Base-by-base conservation (phyloP, 2,797 vertebrate species). In the Tamandua tetradactyla region DNA sequence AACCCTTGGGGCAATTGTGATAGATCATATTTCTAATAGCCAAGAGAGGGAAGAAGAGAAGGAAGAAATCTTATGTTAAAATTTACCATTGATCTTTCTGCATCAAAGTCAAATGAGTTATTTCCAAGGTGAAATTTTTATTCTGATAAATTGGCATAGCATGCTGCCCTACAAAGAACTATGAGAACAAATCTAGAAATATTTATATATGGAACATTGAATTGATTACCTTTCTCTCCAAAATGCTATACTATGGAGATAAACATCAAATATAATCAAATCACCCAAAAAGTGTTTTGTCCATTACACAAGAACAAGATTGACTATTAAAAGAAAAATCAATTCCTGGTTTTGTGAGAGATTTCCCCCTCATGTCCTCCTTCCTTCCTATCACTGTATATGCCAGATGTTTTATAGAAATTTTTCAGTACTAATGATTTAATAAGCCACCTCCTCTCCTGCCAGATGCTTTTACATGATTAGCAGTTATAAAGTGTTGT, bases 311-410 rank as follows among this genome's bases (percentile, higher is more conserved):
- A 74, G 9, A 85, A 37, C 2, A 87, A 64, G 49, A 49, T 89
- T 69, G 74, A 68, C 89, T 37, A 40, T 52, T 81, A 95, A 89
- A n/a, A 66, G 74, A 3, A 68, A 86, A 97, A 75, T 47, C 30
- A 80, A 57, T 81, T 62, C 4, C 13, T 75, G 80, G 5, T 89
- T 80, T 76, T 30, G 0, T 27, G 32, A 52, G 40, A 78, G 0
- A 8, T 78, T 84, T 85, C 5, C 4, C 1, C 0, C 18, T 35
- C 44, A 62, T 55, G 7, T 59, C 35, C 32, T 91, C 14, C 2
- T 71, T 49, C 3, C 40, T 71, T 49, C 3, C 40, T 47, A 55
- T 44, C 23, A 27, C 7, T 86, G 37, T 35, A 10, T 32, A n/a
- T 14, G 17, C 40, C 52, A 79, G 52, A 25, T 68, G 64, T 68